phyloP scores from a whole-genome alignment of 30 jellyfish, hydroid and myxozoan species.

The Turritopsis dohrnii region DNA sequence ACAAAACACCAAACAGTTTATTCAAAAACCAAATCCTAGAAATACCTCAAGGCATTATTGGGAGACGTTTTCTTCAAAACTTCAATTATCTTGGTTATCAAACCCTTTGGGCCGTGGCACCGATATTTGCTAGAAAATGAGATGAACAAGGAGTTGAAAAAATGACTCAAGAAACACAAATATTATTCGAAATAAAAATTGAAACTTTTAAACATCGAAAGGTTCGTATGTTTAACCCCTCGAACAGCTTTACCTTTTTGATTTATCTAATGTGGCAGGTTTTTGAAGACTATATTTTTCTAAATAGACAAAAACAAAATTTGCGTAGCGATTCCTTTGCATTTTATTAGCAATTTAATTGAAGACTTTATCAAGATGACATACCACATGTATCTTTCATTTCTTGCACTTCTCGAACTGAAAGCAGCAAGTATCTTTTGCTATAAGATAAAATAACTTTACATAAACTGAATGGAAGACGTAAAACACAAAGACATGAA shows the following conservation, averaged over 20 bases:
- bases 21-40: background rate
- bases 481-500: too few species aligned
- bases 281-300: constrained; percentile 35
- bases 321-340: background rate
- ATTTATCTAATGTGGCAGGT: constrained; percentile 56
- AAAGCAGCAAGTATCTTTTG: constrained; percentile 62
- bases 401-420: constrained; percentile 77
- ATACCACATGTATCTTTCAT: constrained; percentile 65
- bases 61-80: constrained; percentile 69
- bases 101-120: constrained; percentile 89
- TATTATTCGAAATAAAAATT: background rate
- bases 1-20: too few species aligned
- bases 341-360: background rate
- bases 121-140: constrained; percentile 43
- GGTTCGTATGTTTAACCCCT: too few species aligned
- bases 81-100: constrained; percentile 72
- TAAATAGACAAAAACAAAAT: constrained; percentile 3
- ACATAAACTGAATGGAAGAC: too few species aligned
- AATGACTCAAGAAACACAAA: background rate
- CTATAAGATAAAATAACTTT: constrained; percentile 25
- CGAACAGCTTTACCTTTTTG: constrained; percentile 35
- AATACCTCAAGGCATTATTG: constrained; percentile 85
- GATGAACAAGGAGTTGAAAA: too few species aligned
- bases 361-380: background rate
- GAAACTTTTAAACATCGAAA: background rate